Base-by-base conservation (phyloP, 2,113 vertebrate genomes). In the Nyctereutes procyonoides region DNA sequence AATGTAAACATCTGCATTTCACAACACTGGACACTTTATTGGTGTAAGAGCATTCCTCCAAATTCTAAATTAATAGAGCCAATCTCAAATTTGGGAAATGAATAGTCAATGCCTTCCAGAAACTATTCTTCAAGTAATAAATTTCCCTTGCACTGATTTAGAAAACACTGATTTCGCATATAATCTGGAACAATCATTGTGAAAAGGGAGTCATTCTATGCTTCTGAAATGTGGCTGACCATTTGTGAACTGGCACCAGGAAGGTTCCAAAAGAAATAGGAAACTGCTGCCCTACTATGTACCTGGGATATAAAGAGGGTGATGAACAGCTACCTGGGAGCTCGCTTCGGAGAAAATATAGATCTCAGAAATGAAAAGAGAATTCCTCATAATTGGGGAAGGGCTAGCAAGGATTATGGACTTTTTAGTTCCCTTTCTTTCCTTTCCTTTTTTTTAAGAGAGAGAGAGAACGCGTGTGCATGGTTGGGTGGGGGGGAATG, bases 61-160 rank as follows among this genome's bases (percentile, higher is more conserved):
- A 89, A 94, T 77, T 94, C 48, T 76, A 56, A 94, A 95, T 88
- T 26, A 85, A 65, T 14, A 81, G 26, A 95, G 48, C 19, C 71
- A 55, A 38, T 73, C 63, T 65, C 55, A 80, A 53, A 22, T 26
- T 32, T 11, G 84, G 24, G 28, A 74, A 22, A 14, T 19, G 15
- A 76, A 74, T 2, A 80, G 17, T 30, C 43, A 30, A 69, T n/a
- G 71, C n/a, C 20, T 74, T 58, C 32, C 8, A 55, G 53, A 91
- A 76, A 92, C 32, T 38, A 58, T 84, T 74, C 71, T 83, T 89
- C 19, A 84, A 74, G 51, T 43, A 55, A 55, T 69, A 58, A 51
- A n/a, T 71, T 62, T 83, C 28, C 22, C 26, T 83, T 56, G 32
- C 43, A 67, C 24, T n/a, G 56, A 83, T 10, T 74, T 90, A 86